Base-by-base conservation (phyloP, 2,797 vertebrate genomes). In the Platalea minor region DNA sequence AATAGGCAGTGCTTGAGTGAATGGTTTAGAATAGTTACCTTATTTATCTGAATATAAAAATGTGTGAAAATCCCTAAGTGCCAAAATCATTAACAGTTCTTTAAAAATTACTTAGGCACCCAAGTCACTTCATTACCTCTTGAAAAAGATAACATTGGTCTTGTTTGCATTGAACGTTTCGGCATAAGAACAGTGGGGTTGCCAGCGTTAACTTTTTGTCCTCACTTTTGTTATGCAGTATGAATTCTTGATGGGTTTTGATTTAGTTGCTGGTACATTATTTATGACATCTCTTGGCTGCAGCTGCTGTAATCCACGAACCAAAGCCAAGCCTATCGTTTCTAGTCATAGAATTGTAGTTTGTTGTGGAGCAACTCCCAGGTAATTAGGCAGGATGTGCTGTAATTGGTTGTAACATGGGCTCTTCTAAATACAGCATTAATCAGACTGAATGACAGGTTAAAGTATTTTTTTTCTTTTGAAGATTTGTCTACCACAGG, bases 231-330 rank as follows among this genome's bases (percentile, higher is more conserved):
- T 89, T 92, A 77, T 80, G 74, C 41, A 16, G 28, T 70, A 13
- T 82, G 89, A 96, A 96, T 94, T 86, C 84, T 93, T 91, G 92
- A 91, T 91, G 69, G 65, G 57, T 86, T 96, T 92, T 94, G 91
- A 93, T 94, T 94, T 92, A 96, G 87, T 92, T 96, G 76, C 68
- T 94, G 61, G 84, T 96, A 72, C 54, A 88, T 96, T 93, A 91
- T 96, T 97, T 96, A 94, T 97, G 91, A 88, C 87, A 81, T 74
- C 61, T 82, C 87, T 88, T 96, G 92, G 79, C 89, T 96, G 89
- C 91, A 89, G 79, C 57, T 89, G 50, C 93, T 88, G 46, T 95
- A 96, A 86, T 92, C 73, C 74, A 51, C 13, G 7, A 95, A 88
- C 85, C 74, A 94, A 94, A 94, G 88, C 82, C 89, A 89, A 91